Conservation (phyloP, 2,797 vertebrate species). For the Synaphobranchus kaupii region DNA sequence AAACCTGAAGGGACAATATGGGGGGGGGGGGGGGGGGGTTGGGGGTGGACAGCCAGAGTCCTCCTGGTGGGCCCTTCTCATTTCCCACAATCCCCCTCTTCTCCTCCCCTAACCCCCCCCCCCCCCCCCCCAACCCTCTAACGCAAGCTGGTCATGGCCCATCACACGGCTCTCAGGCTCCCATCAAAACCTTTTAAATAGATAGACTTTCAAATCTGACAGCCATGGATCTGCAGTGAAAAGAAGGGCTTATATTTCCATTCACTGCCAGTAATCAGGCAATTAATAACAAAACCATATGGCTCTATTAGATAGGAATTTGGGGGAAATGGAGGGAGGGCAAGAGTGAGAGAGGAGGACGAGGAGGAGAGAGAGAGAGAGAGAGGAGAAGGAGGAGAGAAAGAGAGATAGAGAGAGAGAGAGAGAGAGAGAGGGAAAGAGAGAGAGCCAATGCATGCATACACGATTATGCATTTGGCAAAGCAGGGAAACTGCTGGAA, state of each 20-base stretch:
- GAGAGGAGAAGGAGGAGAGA: background rate
- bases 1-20: background rate
- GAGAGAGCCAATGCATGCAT: background rate
- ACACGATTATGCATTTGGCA: background rate
- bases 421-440: background rate
- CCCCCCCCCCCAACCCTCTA: conserved; percentile 45
- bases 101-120: conserved; percentile 3
- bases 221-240: conserved; percentile 57
- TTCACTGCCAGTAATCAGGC: conserved; percentile 74
- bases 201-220: conserved; percentile 67
- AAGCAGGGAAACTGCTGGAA: background rate
- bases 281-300: conserved; percentile 76
- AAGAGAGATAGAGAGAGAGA: background rate
- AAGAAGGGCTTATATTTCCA: conserved; percentile 73
- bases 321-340: background rate
- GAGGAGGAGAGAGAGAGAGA: background rate
- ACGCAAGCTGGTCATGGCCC: conserved; percentile 59
- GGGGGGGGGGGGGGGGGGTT: too few relatives aligned
- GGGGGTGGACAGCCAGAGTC: background rate
- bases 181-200: conserved; percentile 50
- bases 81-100: conserved; percentile 13
- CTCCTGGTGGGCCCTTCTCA: background rate
- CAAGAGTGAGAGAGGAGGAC: background rate
- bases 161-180: conserved; percentile 63
- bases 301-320: conserved; percentile 68